These are phyloP conservation scores for Microctenopoma lineatum DNA, from an alignment of 2,797 vertebrate genomes.

Conservation along the genomic window DNA sequence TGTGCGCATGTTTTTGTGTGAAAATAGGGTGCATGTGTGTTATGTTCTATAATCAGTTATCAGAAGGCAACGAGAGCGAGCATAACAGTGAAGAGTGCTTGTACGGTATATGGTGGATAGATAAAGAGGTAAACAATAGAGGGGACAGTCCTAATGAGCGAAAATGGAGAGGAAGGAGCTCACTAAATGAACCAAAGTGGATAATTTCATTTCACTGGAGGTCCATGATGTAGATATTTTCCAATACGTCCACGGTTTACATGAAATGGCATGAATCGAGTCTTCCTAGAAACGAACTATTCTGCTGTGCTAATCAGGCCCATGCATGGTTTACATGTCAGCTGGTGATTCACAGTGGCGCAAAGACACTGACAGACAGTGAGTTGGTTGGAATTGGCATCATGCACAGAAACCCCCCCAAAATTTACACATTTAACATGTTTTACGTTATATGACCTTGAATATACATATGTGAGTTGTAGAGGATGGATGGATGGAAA, in stretches of 20 bases:
- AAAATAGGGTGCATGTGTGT: neutral
- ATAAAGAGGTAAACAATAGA: constrained; percentile 10
- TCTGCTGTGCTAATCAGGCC: constrained; percentile 1
- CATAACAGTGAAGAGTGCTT: neutral
- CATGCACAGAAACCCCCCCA: neutral
- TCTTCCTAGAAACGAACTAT: constrained; percentile 1
- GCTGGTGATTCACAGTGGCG: constrained; percentile 11
- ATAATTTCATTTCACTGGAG: constrained; percentile 8
- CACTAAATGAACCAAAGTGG: neutral
- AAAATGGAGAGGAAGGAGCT: constrained; percentile 6
- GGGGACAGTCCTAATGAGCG: constrained; percentile 4
- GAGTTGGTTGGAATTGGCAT: neutral
- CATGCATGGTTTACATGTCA: neutral
- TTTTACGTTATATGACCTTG: neutral
- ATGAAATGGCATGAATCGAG: too few species aligned
- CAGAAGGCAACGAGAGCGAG: neutral
- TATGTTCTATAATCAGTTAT: constrained; percentile 3
- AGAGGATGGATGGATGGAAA: neutral
- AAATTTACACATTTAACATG: neutral
- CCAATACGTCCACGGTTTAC: neutral
- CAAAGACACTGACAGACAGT: neutral
- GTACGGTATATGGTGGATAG: neutral
- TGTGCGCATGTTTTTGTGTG: neutral
- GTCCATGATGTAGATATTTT: neutral
- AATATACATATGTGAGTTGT: too few species aligned